Percentiles rank a stretch among this genome's conserved stretches.
Evolutionary conservation across 2,797 vertebrate species (phyloP).

Genomic region (Coilia nasus): DNA sequence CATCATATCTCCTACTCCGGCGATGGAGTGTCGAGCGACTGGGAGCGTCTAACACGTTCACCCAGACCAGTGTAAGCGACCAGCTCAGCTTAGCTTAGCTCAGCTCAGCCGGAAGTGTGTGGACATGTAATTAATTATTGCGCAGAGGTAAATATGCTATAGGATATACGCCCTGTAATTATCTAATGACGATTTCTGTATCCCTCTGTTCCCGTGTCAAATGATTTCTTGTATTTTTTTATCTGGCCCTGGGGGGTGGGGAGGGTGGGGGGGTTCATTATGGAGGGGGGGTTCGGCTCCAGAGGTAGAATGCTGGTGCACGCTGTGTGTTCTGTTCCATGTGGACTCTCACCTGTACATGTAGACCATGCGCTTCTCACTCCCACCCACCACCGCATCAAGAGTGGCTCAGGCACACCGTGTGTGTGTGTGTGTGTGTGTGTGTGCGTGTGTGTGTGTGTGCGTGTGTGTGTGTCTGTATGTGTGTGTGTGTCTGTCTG

Average conservation of each 20-base stretch:
- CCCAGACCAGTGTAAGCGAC: too few relatives aligned
- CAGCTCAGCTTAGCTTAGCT: too few relatives aligned
- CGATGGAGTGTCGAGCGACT: not conserved
- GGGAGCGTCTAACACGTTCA: not conserved
- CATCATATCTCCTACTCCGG: not conserved
- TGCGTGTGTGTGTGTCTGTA: not conserved
- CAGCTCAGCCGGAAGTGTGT: too few relatives aligned
- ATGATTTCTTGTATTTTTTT: slow-evolving; percentile 70
- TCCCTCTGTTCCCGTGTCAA: slow-evolving; percentile 75
- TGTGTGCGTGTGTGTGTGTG: not conserved
- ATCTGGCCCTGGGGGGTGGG: slow-evolving; percentile 31
- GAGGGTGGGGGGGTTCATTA: too few relatives aligned
- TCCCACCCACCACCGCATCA: not conserved
- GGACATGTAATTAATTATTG: too few relatives aligned
- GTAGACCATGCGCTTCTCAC: not conserved
- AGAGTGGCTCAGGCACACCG: not conserved
- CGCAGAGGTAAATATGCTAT: not conserved
- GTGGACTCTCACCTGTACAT: not conserved
- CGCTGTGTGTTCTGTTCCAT: too few relatives aligned
- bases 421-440: not conserved
- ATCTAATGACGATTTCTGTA: slow-evolving; percentile 49
- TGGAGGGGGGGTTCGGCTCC: not conserved
- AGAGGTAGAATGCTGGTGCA: not conserved
- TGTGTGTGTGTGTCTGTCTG: not conserved
- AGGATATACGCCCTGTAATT: slow-evolving; percentile 59